Percentiles rank a stretch among this genome's conserved stretches.
Evolutionary conservation across 2,797 vertebrate genomes (phyloP).

Genomic region (Thunnus albacares): DNA sequence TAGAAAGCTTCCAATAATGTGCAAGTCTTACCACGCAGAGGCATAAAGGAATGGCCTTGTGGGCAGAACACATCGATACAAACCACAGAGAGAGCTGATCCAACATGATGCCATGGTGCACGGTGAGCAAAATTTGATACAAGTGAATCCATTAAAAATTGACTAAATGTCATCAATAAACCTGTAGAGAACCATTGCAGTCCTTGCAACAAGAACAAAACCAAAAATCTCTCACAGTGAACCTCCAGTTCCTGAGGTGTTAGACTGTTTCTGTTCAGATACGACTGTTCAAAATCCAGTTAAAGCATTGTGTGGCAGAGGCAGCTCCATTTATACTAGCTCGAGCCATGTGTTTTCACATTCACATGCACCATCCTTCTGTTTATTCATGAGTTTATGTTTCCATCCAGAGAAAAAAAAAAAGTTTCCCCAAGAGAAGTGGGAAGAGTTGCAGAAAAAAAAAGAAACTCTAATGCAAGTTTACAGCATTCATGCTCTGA

Average conservation of each 20-base stretch:
- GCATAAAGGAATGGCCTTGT: conserved; percentile 50
- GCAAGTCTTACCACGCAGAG: conserved; percentile 11
- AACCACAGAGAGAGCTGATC: conserved; percentile 67
- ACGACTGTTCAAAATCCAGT: conserved; percentile 10
- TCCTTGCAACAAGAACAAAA: conserved; percentile 35
- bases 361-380: conserved; percentile 61
- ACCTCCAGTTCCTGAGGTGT: conserved; percentile 5
- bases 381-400: conserved; percentile 71
- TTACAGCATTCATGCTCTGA: conserved; percentile 10
- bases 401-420: conserved; percentile 46
- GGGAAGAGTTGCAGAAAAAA: conserved; percentile 17
- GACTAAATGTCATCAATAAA: conserved; percentile 67
- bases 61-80: conserved; percentile 60
- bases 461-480: conserved; percentile 28
- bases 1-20: conserved; percentile 27
- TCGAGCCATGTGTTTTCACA: conserved; percentile 56
- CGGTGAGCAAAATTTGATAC: conserved; percentile 76
- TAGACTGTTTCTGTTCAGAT: neutral
- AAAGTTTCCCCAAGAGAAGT: conserved; percentile 45
- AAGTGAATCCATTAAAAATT: conserved; percentile 72
- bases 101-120: conserved; percentile 64
- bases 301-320: conserved; percentile 9
- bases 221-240: conserved; percentile 20
- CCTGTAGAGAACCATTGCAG: conserved; percentile 44
- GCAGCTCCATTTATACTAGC: conserved; percentile 25